These are phyloP conservation scores for Podarcis raffonei DNA, from an alignment of 2,113 vertebrate species.

Conservation along the genomic window DNA sequence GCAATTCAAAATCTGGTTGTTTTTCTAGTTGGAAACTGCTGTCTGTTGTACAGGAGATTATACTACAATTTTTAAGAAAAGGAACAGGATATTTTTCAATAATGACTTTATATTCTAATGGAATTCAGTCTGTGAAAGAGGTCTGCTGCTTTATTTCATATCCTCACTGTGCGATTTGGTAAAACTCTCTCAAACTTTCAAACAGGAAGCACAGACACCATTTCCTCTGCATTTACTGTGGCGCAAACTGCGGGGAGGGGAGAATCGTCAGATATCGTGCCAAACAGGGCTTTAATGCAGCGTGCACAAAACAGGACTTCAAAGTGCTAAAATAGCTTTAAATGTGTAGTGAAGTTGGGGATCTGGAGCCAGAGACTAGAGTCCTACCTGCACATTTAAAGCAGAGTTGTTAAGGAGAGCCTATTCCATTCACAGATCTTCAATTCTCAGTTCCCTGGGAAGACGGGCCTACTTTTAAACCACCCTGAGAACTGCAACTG, in stretches of 20 bases:
- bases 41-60: not conserved
- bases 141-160: not conserved
- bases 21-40: not conserved
- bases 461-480: too few relatives aligned
- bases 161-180: too few relatives aligned
- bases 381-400: too few relatives aligned
- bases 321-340: too few relatives aligned
- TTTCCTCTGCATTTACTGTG: not conserved
- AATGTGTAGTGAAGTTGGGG: too few relatives aligned
- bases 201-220: not conserved
- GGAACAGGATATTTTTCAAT: not conserved
- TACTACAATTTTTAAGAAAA: not conserved
- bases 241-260: not conserved
- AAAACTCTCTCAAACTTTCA: not conserved
- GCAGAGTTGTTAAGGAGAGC: too few relatives aligned
- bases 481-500: too few relatives aligned
- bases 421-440: too few relatives aligned
- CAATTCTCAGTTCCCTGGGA: too few relatives aligned
- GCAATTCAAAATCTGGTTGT: not conserved
- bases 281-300: not conserved
- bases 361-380: too few relatives aligned
- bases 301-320: not conserved
- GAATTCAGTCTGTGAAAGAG: not conserved
- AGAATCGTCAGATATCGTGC: not conserved
- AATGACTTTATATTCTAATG: not conserved